Evolutionary conservation across 2,797 vertebrate genomes (phyloP), one percentile per base, ranked within the genome.

Genomic region (Acipenser oxyrinchus): DNA sequence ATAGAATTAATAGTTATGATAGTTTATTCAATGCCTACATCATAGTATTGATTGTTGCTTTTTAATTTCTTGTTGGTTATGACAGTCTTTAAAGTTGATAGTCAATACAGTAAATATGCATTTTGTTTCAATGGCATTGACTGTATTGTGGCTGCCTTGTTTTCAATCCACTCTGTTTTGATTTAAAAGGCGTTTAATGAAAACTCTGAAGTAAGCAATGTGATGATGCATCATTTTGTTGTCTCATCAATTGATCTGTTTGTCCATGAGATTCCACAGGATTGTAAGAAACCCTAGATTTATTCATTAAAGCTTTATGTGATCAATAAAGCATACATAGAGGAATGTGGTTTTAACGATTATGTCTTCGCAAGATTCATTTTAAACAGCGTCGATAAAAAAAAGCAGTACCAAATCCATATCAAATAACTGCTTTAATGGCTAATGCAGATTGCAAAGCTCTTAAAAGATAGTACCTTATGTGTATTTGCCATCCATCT

Each of bases 161-260:
- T 37, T 62, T 9, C 7, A 23, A 6, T 62, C 18, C 8, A 62
- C 60, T 23, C 18, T 37, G 7, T 9, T 84, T 86, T 88, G 86
- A 87, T 87, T 88, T 81, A 86, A 57, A 52, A 66, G 75, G 70
- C 77, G 75, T 80, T 86, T 84, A 85, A 81, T 81, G 80, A 88
- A 79, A 62, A 64, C 74, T 63, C 65, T 49, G 68, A 72, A 75
- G 72, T 76, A 71, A 84, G 83, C 73, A 75, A 79, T 71, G 75
- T 70, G 53, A 77, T 79, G 83, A 82, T 85, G 75, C 75, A 68
- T 82, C 76, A 80, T 70, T 73, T 69, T 53, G 49, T 72, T 63
- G 57, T 13, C 65, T 72, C 64, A 68, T 18, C 73, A 71, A 74
- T 80, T 75, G 71, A 72, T 73, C 53, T 73, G 58, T 50, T 62